Base-by-base conservation (phyloP, 2,888 invertebrate genomes). In the Norana najaformis region DNA sequence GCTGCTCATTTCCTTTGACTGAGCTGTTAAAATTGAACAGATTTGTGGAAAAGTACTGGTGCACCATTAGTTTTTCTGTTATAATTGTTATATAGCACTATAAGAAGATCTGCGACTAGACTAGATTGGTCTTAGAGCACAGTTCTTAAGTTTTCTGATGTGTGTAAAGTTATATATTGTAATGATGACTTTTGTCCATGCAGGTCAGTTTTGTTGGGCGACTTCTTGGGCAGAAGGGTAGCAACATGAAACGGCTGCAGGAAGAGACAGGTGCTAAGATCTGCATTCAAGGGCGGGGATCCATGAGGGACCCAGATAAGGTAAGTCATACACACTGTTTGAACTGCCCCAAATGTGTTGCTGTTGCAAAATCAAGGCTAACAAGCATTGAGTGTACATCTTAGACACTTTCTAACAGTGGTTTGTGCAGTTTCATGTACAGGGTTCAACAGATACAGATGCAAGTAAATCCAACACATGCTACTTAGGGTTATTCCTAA, bases 121-220 rank as follows among this genome's bases (percentile, higher is more conserved):
- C 30, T 69, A 30, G 11, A n/a, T 5, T 69, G 30, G n/a, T 8
- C 30, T 30, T n/a, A 4, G 69, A 53, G n/a, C n/a, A 69, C 30
- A 69, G n/a, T 69, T 69, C 6, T 69, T 69, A 69, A 23, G 47
- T 11, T 47, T 4, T 8, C 13, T 6, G n/a, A 23, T 47, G 30
- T 69, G 69, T 30, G 30, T 53, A 69, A 69, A 69, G 69, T 69
- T 30, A 11, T 47, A 47, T 47, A 47, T 47, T 47, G 13, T 69
- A n/a, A 11, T 39, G 8, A 88, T 47, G 39, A 30, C n/a, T 39
- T 88, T 88, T 88, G n/a, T 18, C 37, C 30, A 39, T 96, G 96
- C 95, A 98, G 98, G 98, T 98, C 95, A 98, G 98, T 95, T 98
- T 98, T 95, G 98, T 98, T 91, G 98, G 98, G 14, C 98, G 98